Evolutionary conservation across 2,888 invertebrate species (phyloP), one percentile per base, ranked within the genome.

Genomic region (Dynastes grantii): DNA sequence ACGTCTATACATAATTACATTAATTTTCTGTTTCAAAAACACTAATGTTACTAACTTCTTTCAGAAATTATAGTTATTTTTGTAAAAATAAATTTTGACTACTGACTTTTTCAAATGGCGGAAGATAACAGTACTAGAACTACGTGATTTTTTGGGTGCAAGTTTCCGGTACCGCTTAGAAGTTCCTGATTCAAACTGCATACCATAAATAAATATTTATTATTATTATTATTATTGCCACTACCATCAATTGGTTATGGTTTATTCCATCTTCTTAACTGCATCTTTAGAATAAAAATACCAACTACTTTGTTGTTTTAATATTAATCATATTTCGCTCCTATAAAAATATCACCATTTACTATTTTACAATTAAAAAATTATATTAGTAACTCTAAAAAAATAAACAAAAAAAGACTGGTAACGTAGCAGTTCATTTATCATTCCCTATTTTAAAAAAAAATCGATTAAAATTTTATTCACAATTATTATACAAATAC

Each of bases 341-440:
- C 73, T 73, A 73, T 61, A 73, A 73, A 73, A 73, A 73, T 73
- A 73, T 73, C 73, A 73, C 73, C 73, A 73, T 73, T 73, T 40
- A 71, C 40, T 73, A 73, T 27, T 4, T 73, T 73, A 73, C 58
- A 73, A 51, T 73, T 45, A 67, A 73, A 73, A 73, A 45, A 45
- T 45, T 45, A 45, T 45, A 71, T 73, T 67, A 67, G 49, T 67
- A 67, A 45, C 67, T 67, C 67, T 67, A 67, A 45, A 32, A 64
- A 64, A n/a, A 64, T 22, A 22, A 64, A 32, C 27, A 64, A 32
- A 32, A 22, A 70, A 51, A 71, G 58, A 73, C 22, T 73, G 73
- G 73, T 61, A 73, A 73, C 73, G 51, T 40, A 32, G 40, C 40
- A 67, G 16, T 49, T 67, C 40, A 4, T 16, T 67, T 45, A 22